These are phyloP conservation scores for Tinea pellionella DNA, from an alignment of 2,888 invertebrate species.

Conservation along the genomic window DNA sequence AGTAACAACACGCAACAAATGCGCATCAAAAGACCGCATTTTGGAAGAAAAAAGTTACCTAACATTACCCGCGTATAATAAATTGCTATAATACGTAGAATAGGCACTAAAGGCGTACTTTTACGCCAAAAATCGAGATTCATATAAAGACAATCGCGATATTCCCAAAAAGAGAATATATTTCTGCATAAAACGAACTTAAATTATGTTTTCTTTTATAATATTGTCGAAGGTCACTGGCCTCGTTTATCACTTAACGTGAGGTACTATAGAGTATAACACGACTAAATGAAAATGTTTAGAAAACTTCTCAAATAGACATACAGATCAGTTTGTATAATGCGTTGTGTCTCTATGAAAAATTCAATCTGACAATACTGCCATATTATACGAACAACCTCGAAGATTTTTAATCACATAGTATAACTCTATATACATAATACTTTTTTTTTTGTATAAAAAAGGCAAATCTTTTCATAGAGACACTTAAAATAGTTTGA, in stretches of 20 bases:
- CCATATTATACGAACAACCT: too few species aligned
- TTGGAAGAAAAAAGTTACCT: not conserved
- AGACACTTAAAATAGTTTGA: not conserved
- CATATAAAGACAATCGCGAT: not conserved
- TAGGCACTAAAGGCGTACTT: not conserved
- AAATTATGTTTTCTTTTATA: not conserved
- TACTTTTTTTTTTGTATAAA: too few species aligned
- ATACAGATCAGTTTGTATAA: too few species aligned
- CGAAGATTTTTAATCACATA: too few species aligned
- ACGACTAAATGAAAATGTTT: too few species aligned
- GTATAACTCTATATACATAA: too few species aligned
- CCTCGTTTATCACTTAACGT: conserved; percentile 10
- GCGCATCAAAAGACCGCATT: not conserved
- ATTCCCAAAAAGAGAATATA: not conserved
- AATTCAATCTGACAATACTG: too few species aligned
- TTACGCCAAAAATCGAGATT: not conserved
- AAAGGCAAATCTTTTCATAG: not conserved
- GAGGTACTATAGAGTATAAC: conserved; percentile 3
- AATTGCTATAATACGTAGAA: not conserved
- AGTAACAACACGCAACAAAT: not conserved
- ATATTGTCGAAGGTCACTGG: conserved; percentile 11
- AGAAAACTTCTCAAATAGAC: too few species aligned
- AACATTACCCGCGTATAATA: not conserved
- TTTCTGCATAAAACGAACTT: too few species aligned
- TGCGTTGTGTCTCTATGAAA: too few species aligned